Evolutionary conservation across 2,888 invertebrate species (phyloP).

Genomic region (Dione juno): DNA sequence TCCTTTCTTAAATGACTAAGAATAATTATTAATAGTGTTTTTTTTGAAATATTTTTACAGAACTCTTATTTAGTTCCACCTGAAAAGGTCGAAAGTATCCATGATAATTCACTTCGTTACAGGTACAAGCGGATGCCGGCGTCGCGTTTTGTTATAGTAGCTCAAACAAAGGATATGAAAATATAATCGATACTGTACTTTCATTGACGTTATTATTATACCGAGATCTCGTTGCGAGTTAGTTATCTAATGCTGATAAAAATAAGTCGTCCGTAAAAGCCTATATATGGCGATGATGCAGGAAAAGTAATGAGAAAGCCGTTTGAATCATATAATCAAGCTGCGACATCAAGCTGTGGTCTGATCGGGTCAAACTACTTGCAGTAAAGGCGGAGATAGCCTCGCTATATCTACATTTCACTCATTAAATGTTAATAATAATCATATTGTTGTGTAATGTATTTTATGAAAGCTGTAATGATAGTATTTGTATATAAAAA

Average conservation of each 20-base stretch:
- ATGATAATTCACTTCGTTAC: too few relatives aligned
- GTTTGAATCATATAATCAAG: conserved; percentile 26
- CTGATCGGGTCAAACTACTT: conserved; percentile 30
- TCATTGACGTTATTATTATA: too few relatives aligned
- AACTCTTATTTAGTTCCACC: too few relatives aligned
- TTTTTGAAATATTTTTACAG: too few relatives aligned
- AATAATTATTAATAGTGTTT: neutral
- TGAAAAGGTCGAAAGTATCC: too few relatives aligned
- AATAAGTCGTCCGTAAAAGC: neutral
- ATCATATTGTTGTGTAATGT: neutral
- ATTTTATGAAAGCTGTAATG: too few relatives aligned
- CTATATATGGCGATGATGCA: conserved; percentile 21
- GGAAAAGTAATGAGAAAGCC: conserved; percentile 31
- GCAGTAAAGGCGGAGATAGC: neutral
- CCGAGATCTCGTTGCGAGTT: neutral
- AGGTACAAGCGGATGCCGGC: too few relatives aligned
- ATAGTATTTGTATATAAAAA: neutral
- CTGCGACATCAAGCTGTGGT: conserved; percentile 25
- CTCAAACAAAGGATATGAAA: too few relatives aligned
- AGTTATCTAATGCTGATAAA: conserved; percentile 14
- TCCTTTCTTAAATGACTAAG: neutral
- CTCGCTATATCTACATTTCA: neutral
- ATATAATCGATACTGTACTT: too few relatives aligned
- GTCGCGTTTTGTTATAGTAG: too few relatives aligned
- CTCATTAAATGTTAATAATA: neutral